Evolutionary conservation across 2,797 vertebrate species (phyloP).

Genomic region (Pipistrellus pipistrellus): DNA sequence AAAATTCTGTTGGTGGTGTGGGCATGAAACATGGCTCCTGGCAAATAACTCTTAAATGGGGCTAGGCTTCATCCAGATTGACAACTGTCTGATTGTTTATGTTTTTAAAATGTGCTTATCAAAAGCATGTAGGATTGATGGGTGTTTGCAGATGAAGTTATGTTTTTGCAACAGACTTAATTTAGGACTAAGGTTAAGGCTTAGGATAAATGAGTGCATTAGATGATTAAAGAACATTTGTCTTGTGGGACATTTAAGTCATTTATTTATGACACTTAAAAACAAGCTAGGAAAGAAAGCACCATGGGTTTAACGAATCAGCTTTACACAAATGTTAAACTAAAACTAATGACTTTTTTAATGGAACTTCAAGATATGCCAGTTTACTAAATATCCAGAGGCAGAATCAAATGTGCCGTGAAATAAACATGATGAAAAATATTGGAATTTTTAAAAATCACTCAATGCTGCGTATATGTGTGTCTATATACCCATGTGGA

Average conservation of each 20-base stretch:
- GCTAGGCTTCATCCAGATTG: conserved; percentile 87
- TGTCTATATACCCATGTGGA: background rate
- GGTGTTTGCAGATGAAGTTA: conserved; percentile 92
- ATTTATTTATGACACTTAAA: conserved; percentile 92
- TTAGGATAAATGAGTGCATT: conserved; percentile 94
- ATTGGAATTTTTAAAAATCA: background rate
- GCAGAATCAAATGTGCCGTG: conserved; percentile 67
- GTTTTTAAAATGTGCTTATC: conserved; percentile 89
- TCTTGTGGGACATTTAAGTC: conserved; percentile 90
- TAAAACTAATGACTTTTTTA: conserved; percentile 79
- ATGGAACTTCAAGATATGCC: conserved; percentile 79
- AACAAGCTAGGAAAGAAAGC: conserved; percentile 86
- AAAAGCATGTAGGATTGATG: conserved; percentile 91
- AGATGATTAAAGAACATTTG: conserved; percentile 95
- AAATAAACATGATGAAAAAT: conserved; percentile 67
- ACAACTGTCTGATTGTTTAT: conserved; percentile 90
- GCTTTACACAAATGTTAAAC: conserved; percentile 79
- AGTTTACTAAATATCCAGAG: conserved; percentile 73
- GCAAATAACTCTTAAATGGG: conserved; percentile 86
- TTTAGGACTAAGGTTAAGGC: conserved; percentile 93
- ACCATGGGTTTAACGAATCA: conserved; percentile 80
- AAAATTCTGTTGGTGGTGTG: conserved; percentile 81
- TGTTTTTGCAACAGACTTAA: conserved; percentile 91
- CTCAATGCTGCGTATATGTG: background rate
- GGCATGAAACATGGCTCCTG: conserved; percentile 80